phyloP scores from a whole-genome alignment of 2,888 invertebrate genomes.

The Listrodromus nycthemerus region DNA sequence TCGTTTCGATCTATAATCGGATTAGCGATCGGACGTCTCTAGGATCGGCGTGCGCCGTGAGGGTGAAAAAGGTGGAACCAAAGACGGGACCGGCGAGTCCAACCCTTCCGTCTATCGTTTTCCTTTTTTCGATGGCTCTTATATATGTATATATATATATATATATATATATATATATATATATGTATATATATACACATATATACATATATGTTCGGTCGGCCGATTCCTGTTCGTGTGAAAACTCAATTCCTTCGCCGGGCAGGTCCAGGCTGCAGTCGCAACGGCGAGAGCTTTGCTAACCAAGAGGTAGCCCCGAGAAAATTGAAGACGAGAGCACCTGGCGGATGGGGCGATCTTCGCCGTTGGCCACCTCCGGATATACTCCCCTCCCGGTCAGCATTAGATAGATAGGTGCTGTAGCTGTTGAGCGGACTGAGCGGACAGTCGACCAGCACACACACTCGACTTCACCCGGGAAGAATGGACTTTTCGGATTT shows the following conservation, averaged over 20 bases:
- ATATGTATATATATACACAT: not conserved
- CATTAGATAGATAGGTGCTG: not conserved
- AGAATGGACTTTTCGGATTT: slow-evolving; percentile 4
- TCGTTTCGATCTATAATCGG: slow-evolving; percentile 65
- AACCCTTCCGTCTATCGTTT: slow-evolving; percentile 29
- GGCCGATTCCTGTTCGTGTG: slow-evolving; percentile 36
- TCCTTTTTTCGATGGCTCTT: not conserved
- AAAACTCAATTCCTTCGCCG: slow-evolving; percentile 48
- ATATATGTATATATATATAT: too few relatives aligned
- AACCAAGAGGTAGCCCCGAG: slow-evolving; percentile 42
- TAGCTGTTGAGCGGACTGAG: not conserved
- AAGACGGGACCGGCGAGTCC: slow-evolving; percentile 31
- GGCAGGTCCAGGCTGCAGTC: slow-evolving; percentile 22
- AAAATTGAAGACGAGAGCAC: slow-evolving; percentile 53
- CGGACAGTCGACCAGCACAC: not conserved
- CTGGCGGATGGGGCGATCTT: not conserved
- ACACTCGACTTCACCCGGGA: not conserved
- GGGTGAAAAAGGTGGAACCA: slow-evolving; percentile 40
- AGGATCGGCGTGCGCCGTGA: slow-evolving; percentile 38
- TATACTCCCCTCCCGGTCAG: not conserved
- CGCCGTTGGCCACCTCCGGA: not conserved
- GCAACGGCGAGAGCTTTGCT: slow-evolving; percentile 16
- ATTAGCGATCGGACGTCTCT: slow-evolving; percentile 64
- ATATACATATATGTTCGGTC: not conserved
- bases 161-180: too few relatives aligned